phyloP scores from a whole-genome alignment of 2,888 invertebrate species.

The Xanthia togata region DNA sequence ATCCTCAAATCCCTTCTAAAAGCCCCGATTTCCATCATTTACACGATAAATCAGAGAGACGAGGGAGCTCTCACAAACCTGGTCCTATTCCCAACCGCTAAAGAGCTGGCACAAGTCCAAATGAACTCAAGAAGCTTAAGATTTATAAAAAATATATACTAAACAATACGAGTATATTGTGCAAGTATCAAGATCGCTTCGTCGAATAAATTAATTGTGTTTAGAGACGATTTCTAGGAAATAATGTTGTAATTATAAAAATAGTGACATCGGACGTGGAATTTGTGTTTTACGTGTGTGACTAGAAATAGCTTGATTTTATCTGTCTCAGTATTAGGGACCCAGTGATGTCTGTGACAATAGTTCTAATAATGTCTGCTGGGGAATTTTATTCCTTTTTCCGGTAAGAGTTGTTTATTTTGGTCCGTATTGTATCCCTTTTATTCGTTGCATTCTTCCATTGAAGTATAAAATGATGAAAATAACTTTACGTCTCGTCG shows the following conservation, averaged over 20 bases:
- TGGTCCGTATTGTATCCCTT: not conserved
- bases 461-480: slow-evolving; percentile 11
- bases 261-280: slow-evolving; percentile 64
- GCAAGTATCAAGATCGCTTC: slow-evolving; percentile 66
- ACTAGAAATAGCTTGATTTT: slow-evolving; percentile 61
- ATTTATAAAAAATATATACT: slow-evolving; percentile 65
- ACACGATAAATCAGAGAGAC: slow-evolving; percentile 51
- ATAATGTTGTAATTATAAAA: slow-evolving; percentile 70
- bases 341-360: slow-evolving; percentile 41
- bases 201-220: slow-evolving; percentile 66
- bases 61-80: slow-evolving; percentile 59
- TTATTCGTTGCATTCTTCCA: slow-evolving; percentile 30
- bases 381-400: slow-evolving; percentile 43
- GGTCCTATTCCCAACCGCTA: slow-evolving; percentile 64
- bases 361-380: slow-evolving; percentile 37
- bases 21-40: slow-evolving; percentile 39
- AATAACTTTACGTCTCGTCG: not conserved
- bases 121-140: slow-evolving; percentile 64
- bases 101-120: slow-evolving; percentile 69
- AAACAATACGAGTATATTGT: slow-evolving; percentile 66
- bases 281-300: slow-evolving; percentile 58
- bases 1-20: slow-evolving; percentile 57
- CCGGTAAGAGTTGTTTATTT: slow-evolving; percentile 29
- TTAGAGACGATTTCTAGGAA: slow-evolving; percentile 68
- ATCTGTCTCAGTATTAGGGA: slow-evolving; percentile 53